Evolutionary conservation across 2,888 invertebrate genomes (phyloP), one percentile per base, ranked within the genome.

Genomic region (Mongoloraphidia duomilia): DNA sequence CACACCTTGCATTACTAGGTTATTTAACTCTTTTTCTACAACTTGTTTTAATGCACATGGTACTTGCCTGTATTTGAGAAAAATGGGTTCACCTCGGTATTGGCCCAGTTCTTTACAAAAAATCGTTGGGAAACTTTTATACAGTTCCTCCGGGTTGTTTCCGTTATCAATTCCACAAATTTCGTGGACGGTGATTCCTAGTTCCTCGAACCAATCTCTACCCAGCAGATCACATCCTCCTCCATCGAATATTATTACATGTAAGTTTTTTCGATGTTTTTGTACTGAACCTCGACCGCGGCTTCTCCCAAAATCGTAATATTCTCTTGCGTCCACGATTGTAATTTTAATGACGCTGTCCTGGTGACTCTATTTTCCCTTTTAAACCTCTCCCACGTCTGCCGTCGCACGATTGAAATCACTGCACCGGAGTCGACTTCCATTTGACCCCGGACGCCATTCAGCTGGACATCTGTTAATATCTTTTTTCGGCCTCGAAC

Each of bases 1-100:
- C 14, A 52, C 44, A 8, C 53, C 50, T 34, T 47, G 50, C 17
- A 43, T 26, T 13, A 50, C 37, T n/a, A 49, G 43, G 1, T 49
- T 26, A n/a, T 50, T 41, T 3, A 49, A 44, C 10, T 41, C 44
- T 26, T 50, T 34, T 4, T 34, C 48, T 14, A 42, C 34, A 12
- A 33, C 48, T 14, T 9, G 17, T 14, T 3, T 38, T 17, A 51
- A 34, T 12, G 44, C 40, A 34, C 13, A 53, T 8, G 49, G 44
- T 33, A 49, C 50, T 13, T 37, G 41, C 13, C 43, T 46, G 11
- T 26, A 39, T 40, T 3, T 46, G 14, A 44, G 38, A 12, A 49
- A 49, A 13, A 17, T 48, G 8, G 49, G 49, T 38, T 12, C n/a
- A n/a, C n/a, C n/a, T n/a, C n/a, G n/a, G n/a, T n/a, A n/a, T n/a